A percentile compares a stretch with the other conserved stretches of the same genome.
phyloP scores from a whole-genome alignment of 2,888 invertebrate genomes.

The Acleris emargana region DNA sequence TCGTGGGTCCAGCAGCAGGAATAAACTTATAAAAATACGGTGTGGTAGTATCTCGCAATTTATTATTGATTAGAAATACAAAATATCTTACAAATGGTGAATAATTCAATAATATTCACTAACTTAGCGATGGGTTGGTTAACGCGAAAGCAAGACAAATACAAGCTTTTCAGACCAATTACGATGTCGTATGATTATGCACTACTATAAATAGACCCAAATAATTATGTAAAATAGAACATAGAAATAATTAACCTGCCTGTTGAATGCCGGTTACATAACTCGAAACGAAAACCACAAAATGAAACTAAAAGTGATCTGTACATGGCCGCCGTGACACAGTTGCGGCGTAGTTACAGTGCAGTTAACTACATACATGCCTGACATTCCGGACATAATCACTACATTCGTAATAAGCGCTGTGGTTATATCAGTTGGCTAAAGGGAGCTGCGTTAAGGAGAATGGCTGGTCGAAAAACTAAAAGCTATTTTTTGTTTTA shows the following conservation, averaged over 20 bases:
- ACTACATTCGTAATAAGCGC: slow-evolving; percentile 73
- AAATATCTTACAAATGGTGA: no score
- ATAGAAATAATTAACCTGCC: background rate
- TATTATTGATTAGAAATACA: no score
- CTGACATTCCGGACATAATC: slow-evolving; percentile 69
- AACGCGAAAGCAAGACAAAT: no score
- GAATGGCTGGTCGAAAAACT: slow-evolving; percentile 29
- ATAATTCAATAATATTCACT: no score
- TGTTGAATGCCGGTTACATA: slow-evolving; percentile 1
- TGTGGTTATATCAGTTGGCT: slow-evolving; percentile 52
- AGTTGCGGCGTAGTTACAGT: slow-evolving; percentile 50
- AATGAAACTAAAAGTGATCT: slow-evolving; percentile 69
- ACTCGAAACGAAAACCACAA: slow-evolving; percentile 21
- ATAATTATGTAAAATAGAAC: background rate
- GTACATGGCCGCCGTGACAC: slow-evolving; percentile 61
- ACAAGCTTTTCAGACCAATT: no score
- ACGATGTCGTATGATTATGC: no score
- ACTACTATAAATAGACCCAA: no score
- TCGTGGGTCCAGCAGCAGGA: no score
- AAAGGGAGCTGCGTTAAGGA: slow-evolving; percentile 55
- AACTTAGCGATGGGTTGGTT: no score
- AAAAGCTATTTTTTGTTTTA: no score
- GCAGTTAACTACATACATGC: slow-evolving; percentile 58
- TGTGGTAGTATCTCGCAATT: no score
- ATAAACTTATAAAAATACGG: no score